Base-by-base conservation (phyloP, 2,113 vertebrate species). In the Dolichotis patagonum region DNA sequence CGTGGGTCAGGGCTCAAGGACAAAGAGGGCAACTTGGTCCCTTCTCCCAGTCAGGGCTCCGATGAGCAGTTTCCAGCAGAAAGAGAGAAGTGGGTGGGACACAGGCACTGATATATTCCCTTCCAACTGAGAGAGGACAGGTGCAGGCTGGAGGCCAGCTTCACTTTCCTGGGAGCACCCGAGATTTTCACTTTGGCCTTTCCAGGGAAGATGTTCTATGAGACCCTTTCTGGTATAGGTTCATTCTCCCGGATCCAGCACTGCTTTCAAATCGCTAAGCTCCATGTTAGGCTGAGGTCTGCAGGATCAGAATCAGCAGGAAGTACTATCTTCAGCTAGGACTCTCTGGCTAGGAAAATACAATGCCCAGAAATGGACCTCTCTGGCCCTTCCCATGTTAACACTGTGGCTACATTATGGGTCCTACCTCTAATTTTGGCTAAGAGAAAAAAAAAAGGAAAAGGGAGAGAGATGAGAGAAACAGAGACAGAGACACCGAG, bases 1-100 rank as follows among this genome's bases (percentile, higher is more conserved):
- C 67, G 0, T 13, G 12, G 3, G n/a, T 0, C 12, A 13, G 1
- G 38, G 13, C 19, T 46, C 26, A 2, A 69, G 52, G 12, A 71
- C 10, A 54, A 62, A 90, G 4, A 0, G 2, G 24, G 16, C 35
- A 43, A 80, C 65, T 12, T 94, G 17, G 4, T 63, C 5, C 5
- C 4, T 14, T 65, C 14, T 38, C n/a, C 22, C 7, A 41, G n/a
- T 24, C 73, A 84, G 52, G 35, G 16, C 35, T n/a, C 90, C 65
- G 28, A 88, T 7, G 28, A 5, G 3, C 52, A 10, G 12, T 26
- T 62, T 71, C 46, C 81, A 84, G 52, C 0, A 26, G 46, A 35
- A 85, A 35, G 38, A 63, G 7, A 86, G 5, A 49, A 7, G 13
- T 0, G 6, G 5, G 17, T 11, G 30, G 17, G 8, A 82, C 52